Conservation (phyloP, 2,888 invertebrate genomes). For the Meta bourneti region DNA sequence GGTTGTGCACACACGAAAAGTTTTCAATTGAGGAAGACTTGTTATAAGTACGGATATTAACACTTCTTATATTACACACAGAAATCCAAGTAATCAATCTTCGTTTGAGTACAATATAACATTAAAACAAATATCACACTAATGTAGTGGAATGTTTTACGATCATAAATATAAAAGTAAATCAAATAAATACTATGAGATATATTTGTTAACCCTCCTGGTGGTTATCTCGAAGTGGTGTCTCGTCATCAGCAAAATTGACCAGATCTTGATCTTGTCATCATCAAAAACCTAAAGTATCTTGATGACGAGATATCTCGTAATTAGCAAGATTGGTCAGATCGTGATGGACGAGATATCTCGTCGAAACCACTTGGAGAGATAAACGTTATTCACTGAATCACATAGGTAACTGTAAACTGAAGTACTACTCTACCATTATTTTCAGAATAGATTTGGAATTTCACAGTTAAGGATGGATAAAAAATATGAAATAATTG, state of each 20-base stretch:
- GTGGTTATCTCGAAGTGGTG: not conserved
- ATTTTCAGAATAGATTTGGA: too few species aligned
- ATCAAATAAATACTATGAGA: not conserved
- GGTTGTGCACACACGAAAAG: not conserved
- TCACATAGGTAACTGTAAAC: too few species aligned
- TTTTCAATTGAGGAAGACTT: not conserved
- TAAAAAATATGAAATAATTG: too few species aligned
- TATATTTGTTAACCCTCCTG: not conserved
- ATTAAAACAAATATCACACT: constrained; percentile 1
- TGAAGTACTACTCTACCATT: too few species aligned
- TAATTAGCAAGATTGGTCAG: not conserved
- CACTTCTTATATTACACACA: not conserved
- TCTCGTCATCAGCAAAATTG: not conserved
- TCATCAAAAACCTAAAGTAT: not conserved
- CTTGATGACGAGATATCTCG: not conserved
- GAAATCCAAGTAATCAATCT: not conserved
- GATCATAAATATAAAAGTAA: not conserved
- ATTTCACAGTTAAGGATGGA: too few species aligned
- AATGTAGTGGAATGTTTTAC: not conserved
- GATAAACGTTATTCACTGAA: too few species aligned
- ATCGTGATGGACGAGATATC: not conserved
- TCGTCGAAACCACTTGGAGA: not conserved
- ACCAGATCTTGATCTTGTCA: not conserved
- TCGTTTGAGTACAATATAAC: not conserved
- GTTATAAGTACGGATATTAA: not conserved